Evolutionary conservation across 2,113 vertebrate genomes (phyloP).

Genomic region (Leucosticte australis): DNA sequence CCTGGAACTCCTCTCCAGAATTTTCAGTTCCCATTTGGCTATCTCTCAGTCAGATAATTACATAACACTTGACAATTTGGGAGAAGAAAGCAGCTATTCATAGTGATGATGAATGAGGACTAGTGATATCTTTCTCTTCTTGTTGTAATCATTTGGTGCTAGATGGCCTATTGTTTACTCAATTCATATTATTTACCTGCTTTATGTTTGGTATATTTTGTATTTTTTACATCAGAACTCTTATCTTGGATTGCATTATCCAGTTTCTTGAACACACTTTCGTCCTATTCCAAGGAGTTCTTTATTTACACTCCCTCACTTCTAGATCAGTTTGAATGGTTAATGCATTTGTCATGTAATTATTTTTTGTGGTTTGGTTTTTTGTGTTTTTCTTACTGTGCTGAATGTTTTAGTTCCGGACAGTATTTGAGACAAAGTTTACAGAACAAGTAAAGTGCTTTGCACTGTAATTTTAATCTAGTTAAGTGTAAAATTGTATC

Average conservation of each 20-base stretch:
- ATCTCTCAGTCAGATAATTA: neutral
- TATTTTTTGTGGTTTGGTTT: neutral
- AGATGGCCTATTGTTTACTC: neutral
- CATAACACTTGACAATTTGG: neutral
- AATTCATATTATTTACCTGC: neutral
- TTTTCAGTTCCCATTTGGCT: neutral
- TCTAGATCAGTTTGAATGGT: neutral
- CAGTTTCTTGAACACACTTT: neutral
- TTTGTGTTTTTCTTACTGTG: neutral
- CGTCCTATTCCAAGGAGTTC: neutral
- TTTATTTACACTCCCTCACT: neutral
- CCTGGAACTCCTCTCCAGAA: neutral
- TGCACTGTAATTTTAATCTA: conserved; percentile 37
- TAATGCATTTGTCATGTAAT: neutral
- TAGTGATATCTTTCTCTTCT: neutral
- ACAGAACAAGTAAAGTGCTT: neutral
- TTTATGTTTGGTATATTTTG: neutral
- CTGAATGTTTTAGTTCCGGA: neutral
- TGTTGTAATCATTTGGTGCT: neutral
- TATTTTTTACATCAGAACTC: neutral
- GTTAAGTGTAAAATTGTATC: conserved; percentile 40
- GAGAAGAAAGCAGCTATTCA: neutral
- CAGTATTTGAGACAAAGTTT: neutral
- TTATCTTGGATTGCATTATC: neutral
- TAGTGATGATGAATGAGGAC: neutral